phyloP scores from a whole-genome alignment of 2,113 vertebrate genomes.

The Ibidorhyncha struthersii region DNA sequence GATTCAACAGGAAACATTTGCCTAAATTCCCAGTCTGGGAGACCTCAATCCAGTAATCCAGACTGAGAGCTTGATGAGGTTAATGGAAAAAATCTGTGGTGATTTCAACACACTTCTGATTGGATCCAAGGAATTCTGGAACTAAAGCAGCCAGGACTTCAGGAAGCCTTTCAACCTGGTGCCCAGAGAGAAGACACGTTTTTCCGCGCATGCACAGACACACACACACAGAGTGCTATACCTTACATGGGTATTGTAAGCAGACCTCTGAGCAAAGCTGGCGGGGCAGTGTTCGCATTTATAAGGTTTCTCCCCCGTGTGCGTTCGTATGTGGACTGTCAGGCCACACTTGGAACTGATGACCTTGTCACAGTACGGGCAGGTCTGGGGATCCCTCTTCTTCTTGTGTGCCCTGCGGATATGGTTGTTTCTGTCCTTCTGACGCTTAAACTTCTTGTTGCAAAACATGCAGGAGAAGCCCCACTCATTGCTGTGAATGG shows the following conservation, averaged over 20 bases:
- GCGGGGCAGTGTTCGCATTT: background rate
- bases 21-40: background rate
- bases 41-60: rapidly evolving
- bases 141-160: background rate
- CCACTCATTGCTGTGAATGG: background rate
- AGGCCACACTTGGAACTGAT: conserved; percentile 43
- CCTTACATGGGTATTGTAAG: conserved; percentile 62
- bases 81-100: background rate
- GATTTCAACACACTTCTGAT: background rate
- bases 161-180: rapidly evolving
- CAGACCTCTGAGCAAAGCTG: conserved; percentile 65
- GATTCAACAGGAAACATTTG: background rate
- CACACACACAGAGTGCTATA: background rate
- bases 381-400: background rate
- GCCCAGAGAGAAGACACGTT: background rate
- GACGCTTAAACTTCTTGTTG: conserved; percentile 16
- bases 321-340: background rate
- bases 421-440: background rate
- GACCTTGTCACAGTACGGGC: conserved; percentile 53
- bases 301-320: conserved; percentile 34
- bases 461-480: conserved; percentile 14
- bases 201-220: rapidly evolving
- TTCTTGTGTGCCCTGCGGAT: background rate
- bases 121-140: background rate
- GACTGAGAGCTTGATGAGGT: background rate